Evolutionary conservation across 2,888 invertebrate genomes (phyloP), one percentile per base, ranked within the genome.

Genomic region (Trilocha varians): DNA sequence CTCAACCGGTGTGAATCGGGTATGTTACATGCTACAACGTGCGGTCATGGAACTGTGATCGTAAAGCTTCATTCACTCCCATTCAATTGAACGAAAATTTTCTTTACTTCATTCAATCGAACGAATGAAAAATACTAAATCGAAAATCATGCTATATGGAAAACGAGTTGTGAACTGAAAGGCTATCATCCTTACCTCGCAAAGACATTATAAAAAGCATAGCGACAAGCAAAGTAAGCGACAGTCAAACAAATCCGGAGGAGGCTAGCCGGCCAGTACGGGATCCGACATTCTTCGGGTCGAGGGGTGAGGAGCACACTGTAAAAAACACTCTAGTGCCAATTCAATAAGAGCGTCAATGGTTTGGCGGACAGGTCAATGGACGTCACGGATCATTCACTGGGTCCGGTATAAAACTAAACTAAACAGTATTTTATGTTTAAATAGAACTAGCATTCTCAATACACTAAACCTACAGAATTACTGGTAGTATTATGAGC

Each of bases 281-380:
- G 80, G 70, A 67, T 64, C 72, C 74, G 76, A 74, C 70, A 70
- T 58, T 77, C 77, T 77, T 77, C 78, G 80, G 87, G 88, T 88
- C 87, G 87, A 84, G 87, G 87, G 87, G 87, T 87, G 82, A 78
- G 83, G 83, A 76, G 69, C 70, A 82, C 85, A 86, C 86, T 86
- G 86, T 83, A 86, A 87, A 82, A 84, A 79, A 84, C 77, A 82
- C 79, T 86, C 85, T 86, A 85, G 78, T 78, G 85, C 85, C 82
- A 80, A 70, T 74, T 82, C 78, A 74, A 78, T 78, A 78, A 73
- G 78, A 80, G 77, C 82, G 61, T 69, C 66, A 73, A 73, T 66
- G 66, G 77, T 77, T 72, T 71, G 80, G 78, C 78, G 66, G 72
- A 70, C 67, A 72, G 67, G 70, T 71, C 49, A 52, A 61, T 58